phyloP scores from a whole-genome alignment of 2,797 vertebrate species.

The Lerista edwardsae region DNA sequence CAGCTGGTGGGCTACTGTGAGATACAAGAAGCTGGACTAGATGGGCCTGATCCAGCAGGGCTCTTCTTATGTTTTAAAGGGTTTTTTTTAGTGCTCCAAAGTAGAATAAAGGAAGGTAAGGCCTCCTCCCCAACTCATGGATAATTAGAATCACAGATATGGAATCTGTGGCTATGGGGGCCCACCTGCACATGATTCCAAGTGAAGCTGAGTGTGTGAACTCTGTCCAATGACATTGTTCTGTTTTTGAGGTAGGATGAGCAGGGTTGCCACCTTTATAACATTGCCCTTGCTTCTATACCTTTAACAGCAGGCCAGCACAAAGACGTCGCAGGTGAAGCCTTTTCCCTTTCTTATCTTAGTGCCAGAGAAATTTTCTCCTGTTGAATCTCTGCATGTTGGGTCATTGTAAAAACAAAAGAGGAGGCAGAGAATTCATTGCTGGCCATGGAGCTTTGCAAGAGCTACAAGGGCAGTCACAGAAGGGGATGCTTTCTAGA shows the following conservation, averaged over 20 bases:
- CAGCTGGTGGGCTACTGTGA: too few species aligned
- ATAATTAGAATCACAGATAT: too few species aligned
- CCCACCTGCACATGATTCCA: background rate
- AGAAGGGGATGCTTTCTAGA: background rate
- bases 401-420: background rate
- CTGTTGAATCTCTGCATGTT: background rate
- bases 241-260: background rate
- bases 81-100: too few species aligned
- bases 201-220: background rate
- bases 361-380: background rate
- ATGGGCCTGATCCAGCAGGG: too few species aligned
- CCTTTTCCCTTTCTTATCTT: background rate
- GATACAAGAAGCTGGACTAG: too few species aligned
- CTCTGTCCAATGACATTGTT: background rate
- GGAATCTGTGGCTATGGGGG: too few species aligned
- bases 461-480: too few species aligned
- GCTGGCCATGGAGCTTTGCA: background rate
- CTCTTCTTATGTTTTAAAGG: too few species aligned
- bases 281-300: background rate
- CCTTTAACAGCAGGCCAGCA: background rate
- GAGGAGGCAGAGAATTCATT: background rate
- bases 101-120: too few species aligned
- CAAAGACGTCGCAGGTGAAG: background rate
- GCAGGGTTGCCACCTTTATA: background rate
- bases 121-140: too few species aligned